phyloP scores from a whole-genome alignment of 2,888 invertebrate species.

The Netelia virgata region DNA sequence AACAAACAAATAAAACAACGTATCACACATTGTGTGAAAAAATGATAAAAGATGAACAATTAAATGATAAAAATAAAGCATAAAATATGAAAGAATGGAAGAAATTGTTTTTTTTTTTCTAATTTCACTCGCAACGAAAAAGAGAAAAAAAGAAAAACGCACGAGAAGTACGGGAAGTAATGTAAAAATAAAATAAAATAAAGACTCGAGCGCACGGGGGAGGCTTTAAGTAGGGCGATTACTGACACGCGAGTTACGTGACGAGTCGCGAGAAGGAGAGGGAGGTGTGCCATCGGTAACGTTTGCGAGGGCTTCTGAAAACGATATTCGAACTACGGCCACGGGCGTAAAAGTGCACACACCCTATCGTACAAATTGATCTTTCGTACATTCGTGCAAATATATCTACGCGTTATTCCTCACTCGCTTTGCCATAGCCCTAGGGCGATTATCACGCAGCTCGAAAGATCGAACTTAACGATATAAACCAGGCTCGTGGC shows the following conservation, averaged over 20 bases:
- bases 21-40: too few species aligned
- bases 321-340: slow-evolving; percentile 7
- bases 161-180: neutral
- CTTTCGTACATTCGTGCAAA: neutral
- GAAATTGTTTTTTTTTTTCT: too few species aligned
- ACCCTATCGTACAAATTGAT: slow-evolving; percentile 24
- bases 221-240: slow-evolving; percentile 31
- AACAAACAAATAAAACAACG: too few species aligned
- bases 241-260: slow-evolving; percentile 37
- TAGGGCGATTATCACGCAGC: slow-evolving; percentile 31
- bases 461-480: slow-evolving; percentile 34
- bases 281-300: neutral
- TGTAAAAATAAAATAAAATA: neutral
- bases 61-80: neutral
- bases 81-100: slow-evolving; percentile 11
- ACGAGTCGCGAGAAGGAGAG: slow-evolving; percentile 4
- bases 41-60: too few species aligned
- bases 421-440: neutral
- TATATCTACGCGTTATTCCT: slow-evolving; percentile 23
- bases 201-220: neutral
- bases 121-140: neutral
- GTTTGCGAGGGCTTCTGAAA: slow-evolving; percentile 16
- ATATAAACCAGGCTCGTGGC: slow-evolving; percentile 9
- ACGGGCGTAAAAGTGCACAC: slow-evolving; percentile 4
- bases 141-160: slow-evolving; percentile 7